Percentiles rank a stretch among this genome's conserved stretches.
Evolutionary conservation across 1,140 invertebrate genomes (phyloP).

Genomic region (Drosophila sulfurigaster): DNA sequence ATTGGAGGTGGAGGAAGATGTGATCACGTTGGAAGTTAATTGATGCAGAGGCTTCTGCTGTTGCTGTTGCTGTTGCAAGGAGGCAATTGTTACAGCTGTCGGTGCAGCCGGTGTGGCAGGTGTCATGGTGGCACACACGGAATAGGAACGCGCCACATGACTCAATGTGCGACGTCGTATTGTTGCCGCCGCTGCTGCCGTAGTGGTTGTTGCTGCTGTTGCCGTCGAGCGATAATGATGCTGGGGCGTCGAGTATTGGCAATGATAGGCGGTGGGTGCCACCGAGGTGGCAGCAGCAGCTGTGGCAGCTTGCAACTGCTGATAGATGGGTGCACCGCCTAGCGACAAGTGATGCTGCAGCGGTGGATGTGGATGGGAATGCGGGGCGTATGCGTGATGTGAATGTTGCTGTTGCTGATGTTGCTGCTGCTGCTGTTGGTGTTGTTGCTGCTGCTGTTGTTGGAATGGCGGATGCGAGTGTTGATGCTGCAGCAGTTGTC

Average conservation of each 20-base stretch:
- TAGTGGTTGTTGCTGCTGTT: constrained; percentile 41
- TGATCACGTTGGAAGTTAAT: constrained; percentile 24
- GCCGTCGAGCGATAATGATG: constrained; percentile 73
- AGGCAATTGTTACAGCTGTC: constrained; percentile 15
- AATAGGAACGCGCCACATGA: constrained; percentile 79
- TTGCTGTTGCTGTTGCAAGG: constrained; percentile 16
- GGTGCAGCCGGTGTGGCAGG: constrained; percentile 18
- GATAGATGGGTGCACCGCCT: constrained; percentile 67
- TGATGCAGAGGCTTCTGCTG: constrained; percentile 18
- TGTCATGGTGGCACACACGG: constrained; percentile 65
- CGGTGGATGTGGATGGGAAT: constrained; percentile 68
- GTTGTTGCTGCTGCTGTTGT: constrained; percentile 37
- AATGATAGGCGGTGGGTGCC: constrained; percentile 47
- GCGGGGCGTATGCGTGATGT: constrained; percentile 27
- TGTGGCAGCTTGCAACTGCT: constrained; percentile 44
- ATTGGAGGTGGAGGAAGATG: constrained; percentile 6
- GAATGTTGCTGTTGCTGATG: constrained; percentile 60
- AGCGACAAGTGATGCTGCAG: constrained; percentile 80
- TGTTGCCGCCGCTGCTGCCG: constrained; percentile 58
- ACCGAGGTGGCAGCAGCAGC: constrained; percentile 1
- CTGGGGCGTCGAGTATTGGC: constrained; percentile 72
- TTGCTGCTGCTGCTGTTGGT: constrained; percentile 55
- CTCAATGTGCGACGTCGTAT: constrained; percentile 77
- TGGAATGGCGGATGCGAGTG: constrained; percentile 74
- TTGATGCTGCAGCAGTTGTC: constrained; percentile 60